A percentile compares a stretch with the other conserved stretches of the same genome.
Evolutionary conservation across 1,140 invertebrate genomes (phyloP).

Genomic region (Pinna nobilis): DNA sequence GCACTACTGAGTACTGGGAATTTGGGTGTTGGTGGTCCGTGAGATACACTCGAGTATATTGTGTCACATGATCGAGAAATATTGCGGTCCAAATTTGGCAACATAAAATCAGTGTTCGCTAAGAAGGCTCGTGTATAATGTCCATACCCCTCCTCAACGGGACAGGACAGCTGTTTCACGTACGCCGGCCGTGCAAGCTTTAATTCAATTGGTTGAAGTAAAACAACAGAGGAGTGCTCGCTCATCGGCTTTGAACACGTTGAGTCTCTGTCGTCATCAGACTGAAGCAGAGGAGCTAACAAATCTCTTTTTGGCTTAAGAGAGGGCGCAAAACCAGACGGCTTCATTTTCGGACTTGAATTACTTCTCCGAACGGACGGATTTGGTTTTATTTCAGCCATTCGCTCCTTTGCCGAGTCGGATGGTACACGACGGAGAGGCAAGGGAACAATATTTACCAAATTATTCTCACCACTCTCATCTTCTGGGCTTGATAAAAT

Average conservation of each 20-base stretch:
- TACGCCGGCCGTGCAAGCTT: conserved; percentile 58
- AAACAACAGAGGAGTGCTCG: conserved; percentile 66
- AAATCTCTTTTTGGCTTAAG: conserved; percentile 23
- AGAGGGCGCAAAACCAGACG: conserved; percentile 26
- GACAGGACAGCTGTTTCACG: conserved; percentile 57
- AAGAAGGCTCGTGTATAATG: conserved; percentile 45
- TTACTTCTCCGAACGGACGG: conserved; percentile 49
- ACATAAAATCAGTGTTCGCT: conserved; percentile 38
- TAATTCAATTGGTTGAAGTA: conserved; percentile 66
- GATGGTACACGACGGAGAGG: conserved; percentile 40
- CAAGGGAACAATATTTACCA: background rate
- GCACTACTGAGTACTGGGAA: conserved; percentile 58
- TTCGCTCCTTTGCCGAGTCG: conserved; percentile 38
- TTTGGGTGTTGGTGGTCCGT: conserved; percentile 65
- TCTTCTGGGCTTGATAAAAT: conserved; percentile 50
- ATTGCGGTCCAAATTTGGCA: conserved; percentile 49
- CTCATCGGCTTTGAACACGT: conserved; percentile 60
- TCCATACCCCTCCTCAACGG: conserved; percentile 41
- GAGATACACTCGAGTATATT: conserved; percentile 58
- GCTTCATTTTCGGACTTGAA: conserved; percentile 46
- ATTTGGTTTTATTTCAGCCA: conserved; percentile 39
- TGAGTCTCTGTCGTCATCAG: conserved; percentile 66
- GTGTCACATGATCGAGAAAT: conserved; percentile 65
- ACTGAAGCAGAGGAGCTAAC: conserved; percentile 35
- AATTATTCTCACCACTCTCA: background rate